phyloP scores from a whole-genome alignment of 2,888 invertebrate species.

The Aelia acuminata region DNA sequence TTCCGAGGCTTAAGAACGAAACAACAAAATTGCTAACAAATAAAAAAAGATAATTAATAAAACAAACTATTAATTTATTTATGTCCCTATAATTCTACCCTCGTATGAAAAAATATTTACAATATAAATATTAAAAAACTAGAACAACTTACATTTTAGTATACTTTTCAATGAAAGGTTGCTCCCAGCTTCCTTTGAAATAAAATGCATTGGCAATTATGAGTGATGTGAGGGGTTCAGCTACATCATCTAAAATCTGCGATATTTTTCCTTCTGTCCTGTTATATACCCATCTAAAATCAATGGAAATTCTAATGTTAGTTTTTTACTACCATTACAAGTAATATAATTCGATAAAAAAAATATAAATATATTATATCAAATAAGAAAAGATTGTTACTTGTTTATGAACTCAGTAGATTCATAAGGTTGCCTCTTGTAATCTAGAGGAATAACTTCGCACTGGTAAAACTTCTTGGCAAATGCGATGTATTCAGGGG shows the following conservation, averaged over 20 bases:
- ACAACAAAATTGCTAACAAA: no score
- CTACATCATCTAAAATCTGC: constrained; percentile 73
- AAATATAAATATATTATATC: not conserved
- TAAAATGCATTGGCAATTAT: constrained; percentile 80
- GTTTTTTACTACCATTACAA: not conserved
- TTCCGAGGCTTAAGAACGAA: no score
- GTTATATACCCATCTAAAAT: constrained; percentile 74
- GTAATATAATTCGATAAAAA: not conserved
- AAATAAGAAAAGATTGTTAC: constrained; percentile 59
- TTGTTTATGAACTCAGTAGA: constrained; percentile 65
- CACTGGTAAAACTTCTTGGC: constrained; percentile 64
- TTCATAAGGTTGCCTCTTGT: constrained; percentile 59
- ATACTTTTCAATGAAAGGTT: constrained; percentile 74
- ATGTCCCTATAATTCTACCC: no score
- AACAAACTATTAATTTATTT: no score
- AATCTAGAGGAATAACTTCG: constrained; percentile 65
- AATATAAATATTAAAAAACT: no score
- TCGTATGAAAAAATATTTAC: no score
- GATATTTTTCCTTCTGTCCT: constrained; percentile 77
- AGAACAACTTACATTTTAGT: constrained; percentile 73
- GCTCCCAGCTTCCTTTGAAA: constrained; percentile 80
- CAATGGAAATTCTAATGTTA: not conserved
- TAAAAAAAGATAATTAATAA: no score
- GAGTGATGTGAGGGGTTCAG: constrained; percentile 74
- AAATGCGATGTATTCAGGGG: constrained; percentile 61